Percentiles rank a stretch among this genome's conserved stretches.
These are phyloP conservation scores for Lamprotornis superbus DNA, from an alignment of 2,113 vertebrate genomes.

Conservation along the genomic window DNA sequence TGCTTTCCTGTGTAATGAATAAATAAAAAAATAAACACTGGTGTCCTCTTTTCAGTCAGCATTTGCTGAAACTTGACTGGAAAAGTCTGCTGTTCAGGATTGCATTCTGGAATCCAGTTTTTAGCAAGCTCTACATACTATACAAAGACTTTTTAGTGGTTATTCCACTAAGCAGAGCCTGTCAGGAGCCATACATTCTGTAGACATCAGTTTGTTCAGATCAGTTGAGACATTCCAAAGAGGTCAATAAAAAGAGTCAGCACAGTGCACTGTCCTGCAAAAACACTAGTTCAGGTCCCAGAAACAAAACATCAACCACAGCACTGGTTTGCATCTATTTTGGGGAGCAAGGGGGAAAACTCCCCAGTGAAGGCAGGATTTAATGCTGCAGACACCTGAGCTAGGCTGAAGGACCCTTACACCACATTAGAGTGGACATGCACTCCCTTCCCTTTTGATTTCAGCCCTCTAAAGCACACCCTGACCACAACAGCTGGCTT, in stretches of 20 bases:
- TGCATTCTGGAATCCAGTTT: neutral
- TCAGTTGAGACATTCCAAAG: neutral
- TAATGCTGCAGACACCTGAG: neutral
- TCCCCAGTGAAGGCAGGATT: neutral
- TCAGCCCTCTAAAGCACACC: neutral
- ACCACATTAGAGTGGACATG: accelerated
- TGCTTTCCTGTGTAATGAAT: neutral
- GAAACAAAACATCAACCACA: neutral
- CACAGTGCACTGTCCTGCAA: neutral
- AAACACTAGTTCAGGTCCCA: neutral
- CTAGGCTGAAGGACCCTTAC: neutral
- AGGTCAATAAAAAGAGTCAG: neutral
- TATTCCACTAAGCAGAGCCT: neutral
- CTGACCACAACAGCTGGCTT: neutral
- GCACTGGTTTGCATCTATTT: neutral
- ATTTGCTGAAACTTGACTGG: neutral
- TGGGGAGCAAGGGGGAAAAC: neutral
- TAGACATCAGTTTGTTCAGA: neutral
- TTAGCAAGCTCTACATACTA: neutral
- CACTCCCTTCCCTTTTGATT: neutral
- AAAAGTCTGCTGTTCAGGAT: neutral
- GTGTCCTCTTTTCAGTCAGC: neutral
- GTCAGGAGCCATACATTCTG: neutral
- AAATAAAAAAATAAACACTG: neutral
- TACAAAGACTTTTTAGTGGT: accelerated